Conservation (phyloP, 2,113 vertebrate species). For the Psittacara wagleri region DNA sequence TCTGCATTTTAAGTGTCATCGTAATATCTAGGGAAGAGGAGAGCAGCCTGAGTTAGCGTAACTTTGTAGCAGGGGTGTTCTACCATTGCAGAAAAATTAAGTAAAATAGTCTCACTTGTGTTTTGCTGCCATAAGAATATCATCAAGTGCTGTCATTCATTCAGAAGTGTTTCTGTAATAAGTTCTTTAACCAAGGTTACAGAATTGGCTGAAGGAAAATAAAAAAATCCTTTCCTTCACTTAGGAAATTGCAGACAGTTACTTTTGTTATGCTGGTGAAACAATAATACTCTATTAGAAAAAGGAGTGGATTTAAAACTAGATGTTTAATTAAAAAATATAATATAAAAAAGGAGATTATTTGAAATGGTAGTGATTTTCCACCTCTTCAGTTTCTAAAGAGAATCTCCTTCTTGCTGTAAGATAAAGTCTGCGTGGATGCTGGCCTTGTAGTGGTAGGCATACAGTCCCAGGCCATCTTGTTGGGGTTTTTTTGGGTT, state of each 20-base stretch:
- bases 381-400: background rate
- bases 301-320: background rate
- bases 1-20: background rate
- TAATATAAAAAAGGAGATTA: background rate
- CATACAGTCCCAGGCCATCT: background rate
- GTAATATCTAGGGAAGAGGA: background rate
- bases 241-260: background rate
- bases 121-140: background rate
- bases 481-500: fast-evolving
- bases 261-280: background rate
- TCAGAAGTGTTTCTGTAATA: background rate
- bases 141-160: constrained; percentile 20
- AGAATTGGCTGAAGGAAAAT: background rate
- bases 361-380: background rate
- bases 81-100: background rate
- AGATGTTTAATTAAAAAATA: background rate
- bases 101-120: background rate
- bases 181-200: constrained; percentile 1
- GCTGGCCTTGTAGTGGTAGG: background rate
- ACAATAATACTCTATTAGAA: background rate
- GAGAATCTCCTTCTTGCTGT: background rate
- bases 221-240: background rate
- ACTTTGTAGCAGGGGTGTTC: background rate
- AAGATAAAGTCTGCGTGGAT: background rate
- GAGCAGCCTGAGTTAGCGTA: background rate